These are phyloP conservation scores for Gopherus flavomarginatus DNA, from an alignment of 2,113 vertebrate species.

Conservation along the genomic window DNA sequence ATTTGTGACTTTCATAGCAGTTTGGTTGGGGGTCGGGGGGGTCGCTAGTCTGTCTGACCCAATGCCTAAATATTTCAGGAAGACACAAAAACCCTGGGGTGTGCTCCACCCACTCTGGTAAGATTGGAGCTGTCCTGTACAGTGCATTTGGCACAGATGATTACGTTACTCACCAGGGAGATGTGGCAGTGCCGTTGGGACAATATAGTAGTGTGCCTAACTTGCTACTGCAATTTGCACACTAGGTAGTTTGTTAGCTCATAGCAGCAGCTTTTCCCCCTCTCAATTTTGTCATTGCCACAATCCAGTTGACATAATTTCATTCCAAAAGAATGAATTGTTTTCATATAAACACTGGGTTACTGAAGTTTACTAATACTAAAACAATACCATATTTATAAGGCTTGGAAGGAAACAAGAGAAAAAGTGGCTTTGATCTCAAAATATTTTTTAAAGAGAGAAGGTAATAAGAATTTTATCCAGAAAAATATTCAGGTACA, in stretches of 20 bases:
- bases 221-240: neutral
- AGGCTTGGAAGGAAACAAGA: neutral
- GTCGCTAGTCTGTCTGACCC: neutral
- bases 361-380: neutral
- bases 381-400: neutral
- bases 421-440: neutral
- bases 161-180: neutral
- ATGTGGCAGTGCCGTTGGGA: rapidly evolving
- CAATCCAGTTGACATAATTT: neutral
- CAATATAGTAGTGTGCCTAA: neutral
- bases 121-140: neutral
- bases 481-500: neutral
- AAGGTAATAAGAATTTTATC: neutral
- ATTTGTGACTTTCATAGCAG: neutral
- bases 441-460: neutral
- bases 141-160: neutral
- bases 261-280: neutral
- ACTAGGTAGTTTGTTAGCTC: neutral
- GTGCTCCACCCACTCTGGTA: neutral
- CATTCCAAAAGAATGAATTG: neutral
- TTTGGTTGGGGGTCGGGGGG: neutral
- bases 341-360: neutral
- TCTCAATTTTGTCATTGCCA: neutral
- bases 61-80: neutral
- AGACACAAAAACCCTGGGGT: neutral